These are phyloP conservation scores for Neocloeon triangulifer DNA, from an alignment of 1,140 invertebrate genomes.

Conservation along the genomic window DNA sequence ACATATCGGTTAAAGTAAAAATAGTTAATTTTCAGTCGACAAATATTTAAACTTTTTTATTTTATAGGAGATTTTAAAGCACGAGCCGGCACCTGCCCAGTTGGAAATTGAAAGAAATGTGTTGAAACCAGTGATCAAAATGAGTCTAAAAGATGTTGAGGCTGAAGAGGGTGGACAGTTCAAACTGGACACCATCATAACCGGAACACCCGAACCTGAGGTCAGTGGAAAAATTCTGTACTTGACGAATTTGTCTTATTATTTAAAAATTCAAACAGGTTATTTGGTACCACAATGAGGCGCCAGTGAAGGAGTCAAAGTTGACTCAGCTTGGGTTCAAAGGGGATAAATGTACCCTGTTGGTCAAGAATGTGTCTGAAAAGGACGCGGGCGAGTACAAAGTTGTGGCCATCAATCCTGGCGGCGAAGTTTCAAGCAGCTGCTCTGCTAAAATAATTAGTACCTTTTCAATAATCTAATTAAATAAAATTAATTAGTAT, in stretches of 20 bases:
- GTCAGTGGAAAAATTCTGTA: conserved; percentile 16
- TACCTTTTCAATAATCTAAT: conserved; percentile 10
- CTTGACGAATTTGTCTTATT: neutral
- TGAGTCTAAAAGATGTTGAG: conserved; percentile 39
- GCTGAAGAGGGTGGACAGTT: conserved; percentile 46
- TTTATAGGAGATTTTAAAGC: too few relatives aligned
- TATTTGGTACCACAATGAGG: conserved; percentile 67
- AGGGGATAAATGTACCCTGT: conserved; percentile 54
- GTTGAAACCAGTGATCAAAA: conserved; percentile 43
- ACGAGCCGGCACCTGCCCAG: too few relatives aligned
- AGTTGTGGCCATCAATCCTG: conserved; percentile 58
- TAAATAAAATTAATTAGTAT: neutral
- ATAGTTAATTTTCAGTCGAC: too few relatives aligned
- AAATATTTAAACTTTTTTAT: too few relatives aligned
- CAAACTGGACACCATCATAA: conserved; percentile 55
- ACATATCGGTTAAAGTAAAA: conserved; percentile 36
- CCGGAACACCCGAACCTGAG: conserved; percentile 65
- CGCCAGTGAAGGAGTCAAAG: conserved; percentile 61
- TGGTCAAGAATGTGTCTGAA: conserved; percentile 46
- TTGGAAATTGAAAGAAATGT: conserved; percentile 43
- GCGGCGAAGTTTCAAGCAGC: conserved; percentile 50
- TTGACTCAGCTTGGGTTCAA: conserved; percentile 61
- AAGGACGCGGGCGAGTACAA: conserved; percentile 60
- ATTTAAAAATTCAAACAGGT: conserved; percentile 24
- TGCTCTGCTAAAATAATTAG: conserved; percentile 35